Conservation (phyloP, 2,888 invertebrate genomes). For the Heliconius hortense region DNA sequence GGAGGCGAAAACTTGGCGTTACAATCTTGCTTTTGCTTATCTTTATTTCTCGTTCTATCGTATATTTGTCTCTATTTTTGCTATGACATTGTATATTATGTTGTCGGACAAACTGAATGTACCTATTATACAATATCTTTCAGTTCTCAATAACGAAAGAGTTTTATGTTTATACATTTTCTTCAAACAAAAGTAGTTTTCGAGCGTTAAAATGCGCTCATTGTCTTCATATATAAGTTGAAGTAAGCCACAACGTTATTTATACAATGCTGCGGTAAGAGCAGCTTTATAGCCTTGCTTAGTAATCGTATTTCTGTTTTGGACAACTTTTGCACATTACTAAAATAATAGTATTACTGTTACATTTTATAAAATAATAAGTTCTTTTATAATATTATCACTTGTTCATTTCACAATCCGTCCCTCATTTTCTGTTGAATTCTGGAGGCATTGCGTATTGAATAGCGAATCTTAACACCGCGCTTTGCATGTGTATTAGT, state of each 20-base stretch:
- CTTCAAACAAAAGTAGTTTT: background rate
- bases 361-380: background rate
- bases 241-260: background rate
- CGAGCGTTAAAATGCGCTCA: background rate
- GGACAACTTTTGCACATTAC: background rate
- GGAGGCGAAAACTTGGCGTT: no score
- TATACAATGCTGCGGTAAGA: background rate
- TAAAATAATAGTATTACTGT: background rate
- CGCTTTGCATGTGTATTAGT: no score
- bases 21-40: no score
- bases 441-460: no score
- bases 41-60: no score
- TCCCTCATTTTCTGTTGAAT: accelerated
- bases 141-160: no score
- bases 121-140: no score
- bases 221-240: background rate
- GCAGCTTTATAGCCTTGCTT: slow-evolving; percentile 4
- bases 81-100: no score
- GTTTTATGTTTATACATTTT: background rate
- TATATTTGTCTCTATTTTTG: no score
- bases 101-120: no score
- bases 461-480: no score
- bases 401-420: background rate
- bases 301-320: background rate
- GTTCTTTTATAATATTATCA: background rate